Evolutionary conservation across 2,113 vertebrate genomes (phyloP).

Genomic region (Chloropsis hardwickii): DNA sequence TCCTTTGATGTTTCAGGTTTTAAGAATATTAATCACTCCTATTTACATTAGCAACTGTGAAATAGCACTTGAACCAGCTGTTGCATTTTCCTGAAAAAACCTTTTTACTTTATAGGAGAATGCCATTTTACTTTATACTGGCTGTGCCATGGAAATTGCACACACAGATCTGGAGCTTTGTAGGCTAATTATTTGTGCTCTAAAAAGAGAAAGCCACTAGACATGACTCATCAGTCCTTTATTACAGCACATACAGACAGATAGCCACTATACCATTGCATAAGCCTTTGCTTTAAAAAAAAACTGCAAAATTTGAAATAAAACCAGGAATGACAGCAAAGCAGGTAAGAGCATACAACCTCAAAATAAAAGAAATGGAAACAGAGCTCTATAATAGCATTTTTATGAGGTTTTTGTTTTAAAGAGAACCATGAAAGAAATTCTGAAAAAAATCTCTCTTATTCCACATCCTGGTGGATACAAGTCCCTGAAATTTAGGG

Average conservation of each 20-base stretch:
- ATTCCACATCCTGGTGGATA: background rate
- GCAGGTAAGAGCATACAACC: background rate
- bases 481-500: background rate
- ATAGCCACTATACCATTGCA: background rate
- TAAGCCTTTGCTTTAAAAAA: background rate
- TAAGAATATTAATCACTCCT: background rate
- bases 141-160: rapidly evolving
- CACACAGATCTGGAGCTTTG: background rate
- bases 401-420: background rate
- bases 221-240: background rate
- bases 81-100: background rate
- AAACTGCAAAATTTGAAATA: background rate
- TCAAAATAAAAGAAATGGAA: background rate
- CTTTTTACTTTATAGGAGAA: background rate
- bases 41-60: background rate
- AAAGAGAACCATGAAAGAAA: background rate
- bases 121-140: background rate
- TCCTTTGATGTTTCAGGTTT: background rate
- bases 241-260: background rate
- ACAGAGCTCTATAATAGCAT: background rate
- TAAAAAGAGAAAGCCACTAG: background rate
- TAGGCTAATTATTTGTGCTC: background rate
- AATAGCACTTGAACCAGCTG: rapidly evolving
- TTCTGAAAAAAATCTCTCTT: background rate
- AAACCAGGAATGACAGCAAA: background rate